Conservation (phyloP, 2,888 invertebrate species). For the Sialis lutaria region DNA sequence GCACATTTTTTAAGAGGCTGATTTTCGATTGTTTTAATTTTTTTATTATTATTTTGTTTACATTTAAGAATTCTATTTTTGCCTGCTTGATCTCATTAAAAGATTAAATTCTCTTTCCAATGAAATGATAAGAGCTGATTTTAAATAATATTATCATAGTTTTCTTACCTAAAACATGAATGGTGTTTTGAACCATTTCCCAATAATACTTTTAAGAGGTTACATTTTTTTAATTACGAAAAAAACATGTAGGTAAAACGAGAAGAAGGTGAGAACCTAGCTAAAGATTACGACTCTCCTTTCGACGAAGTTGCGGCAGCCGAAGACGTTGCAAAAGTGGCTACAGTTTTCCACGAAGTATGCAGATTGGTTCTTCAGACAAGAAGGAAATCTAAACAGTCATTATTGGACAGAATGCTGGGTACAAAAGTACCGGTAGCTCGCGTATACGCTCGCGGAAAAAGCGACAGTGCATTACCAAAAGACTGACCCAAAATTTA, state of each 20-base stretch:
- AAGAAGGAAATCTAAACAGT: conserved; percentile 70
- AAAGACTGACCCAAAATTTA: conserved; percentile 47
- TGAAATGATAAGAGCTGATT: too few species aligned
- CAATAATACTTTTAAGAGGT: too few species aligned
- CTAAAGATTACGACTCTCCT: conserved; percentile 75
- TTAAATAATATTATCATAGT: too few species aligned
- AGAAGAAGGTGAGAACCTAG: conserved; percentile 77
- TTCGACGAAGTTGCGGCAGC: conserved; percentile 81
- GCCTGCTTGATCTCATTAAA: too few species aligned
- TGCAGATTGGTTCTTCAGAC: conserved; percentile 66
- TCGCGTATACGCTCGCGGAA: conserved; percentile 64
- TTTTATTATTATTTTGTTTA: too few species aligned
- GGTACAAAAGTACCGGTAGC: conserved; percentile 52
- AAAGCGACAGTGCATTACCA: conserved; percentile 76
- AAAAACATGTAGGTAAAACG: conserved; percentile 27
- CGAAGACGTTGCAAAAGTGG: conserved; percentile 71
- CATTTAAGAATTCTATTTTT: too few species aligned
- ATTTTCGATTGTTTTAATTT: too few species aligned
- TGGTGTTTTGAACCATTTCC: too few species aligned
- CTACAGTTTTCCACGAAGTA: conserved; percentile 70
- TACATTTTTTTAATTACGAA: too few species aligned
- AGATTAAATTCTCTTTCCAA: too few species aligned
- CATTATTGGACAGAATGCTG: conserved; percentile 65
- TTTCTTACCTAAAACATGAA: too few species aligned
- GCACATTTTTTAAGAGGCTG: too few species aligned